phyloP scores from a whole-genome alignment of 2,888 invertebrate genomes.

The Lasioglossum marginatum region DNA sequence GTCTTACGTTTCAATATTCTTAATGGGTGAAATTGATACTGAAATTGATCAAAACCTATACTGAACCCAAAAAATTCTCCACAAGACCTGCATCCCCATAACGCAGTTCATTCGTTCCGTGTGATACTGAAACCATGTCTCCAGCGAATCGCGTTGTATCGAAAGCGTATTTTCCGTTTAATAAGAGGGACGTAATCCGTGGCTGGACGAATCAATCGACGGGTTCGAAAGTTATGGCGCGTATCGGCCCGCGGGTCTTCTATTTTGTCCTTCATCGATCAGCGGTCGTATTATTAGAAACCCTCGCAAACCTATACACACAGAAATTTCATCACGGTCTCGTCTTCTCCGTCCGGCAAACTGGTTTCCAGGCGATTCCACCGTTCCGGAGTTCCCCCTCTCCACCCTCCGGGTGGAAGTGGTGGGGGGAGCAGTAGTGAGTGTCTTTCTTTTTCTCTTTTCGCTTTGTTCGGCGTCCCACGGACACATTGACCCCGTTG shows the following conservation, averaged over 20 bases:
- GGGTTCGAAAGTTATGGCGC: conserved; percentile 11
- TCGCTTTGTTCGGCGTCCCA: not conserved
- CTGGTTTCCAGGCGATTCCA: conserved; percentile 24
- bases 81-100: too few species aligned
- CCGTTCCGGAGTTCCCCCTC: not conserved
- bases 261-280: conserved; percentile 39
- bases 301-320: conserved; percentile 10
- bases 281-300: conserved; percentile 50
- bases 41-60: too few species aligned
- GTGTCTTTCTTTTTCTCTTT: not conserved
- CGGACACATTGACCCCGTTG: conserved; percentile 52
- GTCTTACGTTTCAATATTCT: too few species aligned
- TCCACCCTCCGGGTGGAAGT: rapidly evolving
- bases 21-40: too few species aligned
- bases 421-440: not conserved
- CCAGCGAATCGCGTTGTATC: not conserved
- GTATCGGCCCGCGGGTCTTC: conserved; percentile 1
- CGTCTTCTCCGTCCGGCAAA: conserved; percentile 4
- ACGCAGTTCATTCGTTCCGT: not conserved
- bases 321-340: conserved; percentile 34
- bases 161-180: not conserved
- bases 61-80: too few species aligned
- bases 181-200: not conserved
- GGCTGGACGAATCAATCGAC: not conserved
- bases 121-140: not conserved